phyloP scores from a whole-genome alignment of 2,113 vertebrate species.

The Myocastor coypus region DNA sequence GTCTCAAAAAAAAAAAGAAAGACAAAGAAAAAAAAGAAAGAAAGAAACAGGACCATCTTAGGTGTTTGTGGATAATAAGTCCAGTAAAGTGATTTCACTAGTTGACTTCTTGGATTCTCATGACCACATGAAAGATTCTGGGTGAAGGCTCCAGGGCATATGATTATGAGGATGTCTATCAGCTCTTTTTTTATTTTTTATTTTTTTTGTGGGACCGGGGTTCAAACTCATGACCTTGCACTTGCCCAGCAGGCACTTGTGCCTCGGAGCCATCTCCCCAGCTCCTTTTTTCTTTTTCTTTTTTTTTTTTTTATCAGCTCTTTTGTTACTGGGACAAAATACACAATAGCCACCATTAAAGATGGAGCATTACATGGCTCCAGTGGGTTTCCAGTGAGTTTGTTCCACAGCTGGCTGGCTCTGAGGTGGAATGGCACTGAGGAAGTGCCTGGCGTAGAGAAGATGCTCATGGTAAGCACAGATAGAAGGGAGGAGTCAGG shows the following conservation, averaged over 20 bases:
- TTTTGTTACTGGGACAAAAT: not conserved
- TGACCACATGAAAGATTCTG: not conserved
- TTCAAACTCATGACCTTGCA: no score
- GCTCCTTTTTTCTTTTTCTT: no score
- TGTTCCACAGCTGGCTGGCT: not conserved
- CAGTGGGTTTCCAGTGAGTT: not conserved
- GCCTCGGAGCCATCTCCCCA: no score
- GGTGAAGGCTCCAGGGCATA: not conserved
- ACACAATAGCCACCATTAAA: not conserved
- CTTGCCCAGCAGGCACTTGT: no score
- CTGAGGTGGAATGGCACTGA: not conserved
- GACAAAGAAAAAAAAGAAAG: no score
- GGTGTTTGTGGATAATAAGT: not conserved
- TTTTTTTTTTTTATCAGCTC: no score
- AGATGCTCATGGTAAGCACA: not conserved
- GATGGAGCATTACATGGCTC: not conserved
- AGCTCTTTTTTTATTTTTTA: not conserved
- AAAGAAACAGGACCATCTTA: not conserved
- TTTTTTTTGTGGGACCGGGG: not conserved
- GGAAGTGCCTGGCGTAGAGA: not conserved
- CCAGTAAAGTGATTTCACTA: not conserved
- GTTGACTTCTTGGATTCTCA: constrained; percentile 13
- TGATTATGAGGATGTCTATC: not conserved
- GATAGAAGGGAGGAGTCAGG: not conserved
- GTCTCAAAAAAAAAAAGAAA: no score